phyloP scores from a whole-genome alignment of 1,140 invertebrate genomes.

The Hyles euphorbiae region DNA sequence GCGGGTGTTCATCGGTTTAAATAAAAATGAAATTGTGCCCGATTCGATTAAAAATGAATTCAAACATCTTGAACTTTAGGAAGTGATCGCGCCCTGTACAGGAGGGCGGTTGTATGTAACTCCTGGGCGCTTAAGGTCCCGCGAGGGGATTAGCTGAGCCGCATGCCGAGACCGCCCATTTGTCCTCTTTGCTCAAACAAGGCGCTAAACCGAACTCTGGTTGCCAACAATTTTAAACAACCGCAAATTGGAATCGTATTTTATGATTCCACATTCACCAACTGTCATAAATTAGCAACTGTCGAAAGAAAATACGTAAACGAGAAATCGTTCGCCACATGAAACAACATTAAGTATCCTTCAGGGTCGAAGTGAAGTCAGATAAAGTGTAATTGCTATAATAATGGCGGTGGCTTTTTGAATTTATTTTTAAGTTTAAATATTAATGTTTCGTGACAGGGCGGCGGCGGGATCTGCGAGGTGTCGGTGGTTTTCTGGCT shows the following conservation, averaged over 20 bases:
- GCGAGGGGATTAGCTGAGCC: slow-evolving; percentile 51
- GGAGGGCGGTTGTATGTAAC: slow-evolving; percentile 1
- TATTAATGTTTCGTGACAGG: slow-evolving; percentile 72
- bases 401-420: slow-evolving; percentile 56
- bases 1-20: slow-evolving; percentile 13
- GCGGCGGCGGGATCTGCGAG: slow-evolving; percentile 52
- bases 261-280: slow-evolving; percentile 25
- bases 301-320: slow-evolving; percentile 16
- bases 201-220: slow-evolving; percentile 50
- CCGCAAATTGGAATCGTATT: slow-evolving; percentile 40
- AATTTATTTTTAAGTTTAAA: slow-evolving; percentile 62
- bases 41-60: neutral
- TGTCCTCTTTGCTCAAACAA: slow-evolving; percentile 56
- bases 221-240: slow-evolving; percentile 24
- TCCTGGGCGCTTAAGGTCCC: slow-evolving; percentile 33
- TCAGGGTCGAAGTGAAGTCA: slow-evolving; percentile 26
- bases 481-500: slow-evolving; percentile 71
- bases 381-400: slow-evolving; percentile 58
- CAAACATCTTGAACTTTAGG: too few relatives aligned
- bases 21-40: neutral
- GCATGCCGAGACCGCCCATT: slow-evolving; percentile 48
- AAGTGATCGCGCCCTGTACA: too few relatives aligned
- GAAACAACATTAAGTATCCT: slow-evolving; percentile 30
- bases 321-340: slow-evolving; percentile 29
- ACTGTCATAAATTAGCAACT: slow-evolving; percentile 24